These are phyloP conservation scores for Epinephelus awoara DNA, from an alignment of 2,797 vertebrate species.

Conservation along the genomic window DNA sequence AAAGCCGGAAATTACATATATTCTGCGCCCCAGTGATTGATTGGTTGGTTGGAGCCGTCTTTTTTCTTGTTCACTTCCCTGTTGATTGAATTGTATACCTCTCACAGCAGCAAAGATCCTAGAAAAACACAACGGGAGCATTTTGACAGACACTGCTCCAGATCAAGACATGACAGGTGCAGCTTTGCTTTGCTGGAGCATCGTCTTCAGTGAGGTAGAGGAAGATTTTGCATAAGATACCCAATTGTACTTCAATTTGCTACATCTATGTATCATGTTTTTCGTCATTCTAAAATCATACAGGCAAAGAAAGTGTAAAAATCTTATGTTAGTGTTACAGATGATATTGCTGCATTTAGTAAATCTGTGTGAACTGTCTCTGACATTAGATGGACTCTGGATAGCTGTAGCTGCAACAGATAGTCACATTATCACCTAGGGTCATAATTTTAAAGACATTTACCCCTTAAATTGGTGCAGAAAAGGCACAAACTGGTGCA, in stretches of 20 bases:
- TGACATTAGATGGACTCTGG: neutral
- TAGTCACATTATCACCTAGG: too few relatives aligned
- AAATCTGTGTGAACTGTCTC: too few relatives aligned
- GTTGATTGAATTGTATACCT: constrained; percentile 2
- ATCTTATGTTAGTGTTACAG: neutral
- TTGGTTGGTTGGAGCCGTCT: neutral
- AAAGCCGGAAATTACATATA: constrained; percentile 17
- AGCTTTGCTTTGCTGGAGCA: constrained; percentile 3
- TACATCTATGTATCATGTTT: neutral
- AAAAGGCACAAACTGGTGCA: too few relatives aligned
- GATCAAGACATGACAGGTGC: neutral
- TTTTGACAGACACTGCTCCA: constrained; percentile 9
- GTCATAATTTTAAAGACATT: too few relatives aligned
- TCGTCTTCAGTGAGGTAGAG: neutral
- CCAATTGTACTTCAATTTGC: neutral
- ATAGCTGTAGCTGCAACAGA: neutral
- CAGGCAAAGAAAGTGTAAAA: neutral
- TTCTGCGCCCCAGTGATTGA: constrained; percentile 14
- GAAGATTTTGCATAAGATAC: neutral
- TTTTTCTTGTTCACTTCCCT: constrained; percentile 1
- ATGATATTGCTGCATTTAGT: neutral
- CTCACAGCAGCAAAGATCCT: neutral
- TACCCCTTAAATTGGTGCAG: too few relatives aligned
- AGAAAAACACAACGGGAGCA: neutral
- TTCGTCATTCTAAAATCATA: neutral